Percentiles rank a stretch among this genome's conserved stretches.
These are phyloP conservation scores for Eriocheir sinensis DNA, from an alignment of 1,140 invertebrate genomes.

Conservation along the genomic window DNA sequence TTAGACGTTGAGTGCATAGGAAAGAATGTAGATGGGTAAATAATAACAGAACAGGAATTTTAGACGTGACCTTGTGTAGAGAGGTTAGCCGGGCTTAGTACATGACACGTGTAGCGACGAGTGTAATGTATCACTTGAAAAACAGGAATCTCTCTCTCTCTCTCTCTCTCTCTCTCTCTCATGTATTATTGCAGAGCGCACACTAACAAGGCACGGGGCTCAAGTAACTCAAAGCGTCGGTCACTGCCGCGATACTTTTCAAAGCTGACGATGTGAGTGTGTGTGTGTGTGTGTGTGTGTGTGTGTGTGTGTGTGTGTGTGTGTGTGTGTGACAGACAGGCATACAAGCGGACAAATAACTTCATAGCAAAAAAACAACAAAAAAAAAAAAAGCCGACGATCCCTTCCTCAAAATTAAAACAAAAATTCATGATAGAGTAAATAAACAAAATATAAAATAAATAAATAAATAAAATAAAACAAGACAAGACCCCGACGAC, in stretches of 20 bases:
- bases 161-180: background rate
- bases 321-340: background rate
- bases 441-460: background rate
- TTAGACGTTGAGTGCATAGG: too few species aligned
- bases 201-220: background rate
- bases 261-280: slow-evolving; percentile 34
- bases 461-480: too few species aligned
- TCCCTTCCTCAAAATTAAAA: too few species aligned
- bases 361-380: background rate
- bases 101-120: too few species aligned
- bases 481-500: too few species aligned
- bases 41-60: too few species aligned
- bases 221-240: background rate
- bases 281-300: slow-evolving; percentile 54
- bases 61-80: too few species aligned
- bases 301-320: slow-evolving; percentile 59
- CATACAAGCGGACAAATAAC: too few species aligned
- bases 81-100: too few species aligned
- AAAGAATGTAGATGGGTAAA: too few species aligned
- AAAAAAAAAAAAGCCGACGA: background rate
- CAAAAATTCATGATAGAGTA: background rate
- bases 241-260: background rate
- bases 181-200: too few species aligned
- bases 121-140: too few species aligned
- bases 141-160: background rate